Conservation (phyloP, 1,140 invertebrate species). For the Ceratina japonica region DNA sequence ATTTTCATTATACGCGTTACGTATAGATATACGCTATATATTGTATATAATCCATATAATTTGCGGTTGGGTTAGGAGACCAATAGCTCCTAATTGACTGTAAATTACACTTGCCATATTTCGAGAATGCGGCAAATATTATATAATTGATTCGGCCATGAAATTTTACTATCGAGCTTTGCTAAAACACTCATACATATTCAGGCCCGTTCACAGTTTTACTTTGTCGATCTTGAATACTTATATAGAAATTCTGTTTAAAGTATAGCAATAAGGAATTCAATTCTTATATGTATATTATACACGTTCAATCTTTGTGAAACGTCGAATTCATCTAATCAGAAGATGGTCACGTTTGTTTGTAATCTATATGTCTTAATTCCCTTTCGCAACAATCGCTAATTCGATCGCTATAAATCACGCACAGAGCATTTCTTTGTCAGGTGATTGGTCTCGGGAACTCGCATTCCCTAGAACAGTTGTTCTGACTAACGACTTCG, state of each 20-base stretch:
- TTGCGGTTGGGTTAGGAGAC: constrained; percentile 32
- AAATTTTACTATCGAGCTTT: background rate
- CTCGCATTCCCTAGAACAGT: constrained; percentile 2
- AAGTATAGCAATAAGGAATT: background rate
- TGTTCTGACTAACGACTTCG: background rate
- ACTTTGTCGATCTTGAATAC: background rate
- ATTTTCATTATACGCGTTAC: constrained; percentile 26
- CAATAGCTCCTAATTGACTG: constrained; percentile 38
- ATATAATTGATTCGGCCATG: background rate
- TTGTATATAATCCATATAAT: constrained; percentile 28
- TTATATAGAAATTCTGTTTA: too few species aligned
- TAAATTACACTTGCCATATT: constrained; percentile 22
- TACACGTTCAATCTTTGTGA: too few species aligned
- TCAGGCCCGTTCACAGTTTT: background rate
- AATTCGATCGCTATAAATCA: background rate
- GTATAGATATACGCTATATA: background rate
- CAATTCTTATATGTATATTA: too few species aligned
- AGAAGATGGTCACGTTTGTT: too few species aligned
- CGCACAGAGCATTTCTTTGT: background rate
- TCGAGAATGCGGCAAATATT: too few species aligned
- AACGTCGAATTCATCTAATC: too few species aligned
- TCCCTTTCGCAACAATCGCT: background rate
- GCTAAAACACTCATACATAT: background rate
- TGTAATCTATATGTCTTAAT: background rate
- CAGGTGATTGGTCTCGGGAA: too few species aligned